phyloP scores from a whole-genome alignment of 1,140 invertebrate species.

The Orchesella cincta region DNA sequence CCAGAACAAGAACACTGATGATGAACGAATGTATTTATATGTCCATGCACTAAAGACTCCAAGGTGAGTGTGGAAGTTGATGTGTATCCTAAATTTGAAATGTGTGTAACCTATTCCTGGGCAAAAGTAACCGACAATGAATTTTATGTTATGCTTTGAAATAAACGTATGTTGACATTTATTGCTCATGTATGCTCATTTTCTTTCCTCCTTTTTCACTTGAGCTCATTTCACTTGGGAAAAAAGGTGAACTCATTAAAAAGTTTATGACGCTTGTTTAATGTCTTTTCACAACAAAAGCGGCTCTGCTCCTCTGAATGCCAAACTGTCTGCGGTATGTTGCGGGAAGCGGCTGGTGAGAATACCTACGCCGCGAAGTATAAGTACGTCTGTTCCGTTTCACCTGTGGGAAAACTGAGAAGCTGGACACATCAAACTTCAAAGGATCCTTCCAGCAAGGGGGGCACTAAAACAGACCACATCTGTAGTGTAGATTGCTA shows the following conservation, averaged over 20 bases:
- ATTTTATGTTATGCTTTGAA: conserved; percentile 26
- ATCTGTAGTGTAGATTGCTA: too few relatives aligned
- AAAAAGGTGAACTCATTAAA: conserved; percentile 30
- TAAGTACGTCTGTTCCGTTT: too few relatives aligned
- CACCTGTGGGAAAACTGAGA: too few relatives aligned
- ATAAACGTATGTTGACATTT: conserved; percentile 25
- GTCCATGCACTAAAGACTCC: neutral
- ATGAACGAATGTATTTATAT: too few relatives aligned
- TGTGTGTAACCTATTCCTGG: neutral
- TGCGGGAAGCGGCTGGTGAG: too few relatives aligned
- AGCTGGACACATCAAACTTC: too few relatives aligned
- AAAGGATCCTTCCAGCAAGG: too few relatives aligned
- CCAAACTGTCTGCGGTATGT: neutral
- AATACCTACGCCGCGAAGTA: too few relatives aligned
- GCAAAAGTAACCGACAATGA: conserved; percentile 19
- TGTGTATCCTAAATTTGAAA: neutral
- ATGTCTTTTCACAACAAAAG: conserved; percentile 24
- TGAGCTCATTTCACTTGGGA: conserved; percentile 20
- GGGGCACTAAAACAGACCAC: too few relatives aligned
- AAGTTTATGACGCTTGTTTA: conserved; percentile 18
- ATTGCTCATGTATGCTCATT: conserved; percentile 29
- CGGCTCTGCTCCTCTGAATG: conserved; percentile 3
- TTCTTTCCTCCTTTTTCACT: conserved; percentile 14
- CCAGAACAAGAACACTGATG: neutral
- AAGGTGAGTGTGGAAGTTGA: neutral